phyloP scores from a whole-genome alignment of 2,797 vertebrate genomes.

The Pteropus rufus region DNA sequence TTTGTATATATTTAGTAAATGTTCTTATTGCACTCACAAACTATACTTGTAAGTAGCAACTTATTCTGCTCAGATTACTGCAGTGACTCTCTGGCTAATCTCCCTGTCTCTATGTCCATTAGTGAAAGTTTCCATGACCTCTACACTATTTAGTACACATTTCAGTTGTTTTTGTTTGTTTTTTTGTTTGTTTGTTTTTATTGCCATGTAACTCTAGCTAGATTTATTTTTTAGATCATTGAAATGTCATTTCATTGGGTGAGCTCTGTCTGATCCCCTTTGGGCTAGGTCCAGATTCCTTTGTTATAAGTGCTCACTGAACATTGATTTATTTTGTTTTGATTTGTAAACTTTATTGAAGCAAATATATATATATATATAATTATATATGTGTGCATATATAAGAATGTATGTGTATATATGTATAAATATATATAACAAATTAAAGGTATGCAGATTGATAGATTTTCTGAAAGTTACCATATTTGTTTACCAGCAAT shows the following conservation, averaged over 20 bases:
- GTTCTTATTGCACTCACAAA: background rate
- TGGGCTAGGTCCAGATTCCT: background rate
- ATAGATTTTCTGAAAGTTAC: background rate
- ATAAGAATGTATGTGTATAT: background rate
- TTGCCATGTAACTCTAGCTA: background rate
- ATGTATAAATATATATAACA: background rate
- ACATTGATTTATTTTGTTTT: background rate
- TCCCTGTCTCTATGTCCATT: background rate
- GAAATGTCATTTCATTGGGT: background rate
- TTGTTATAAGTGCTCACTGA: background rate
- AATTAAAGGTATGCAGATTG: background rate
- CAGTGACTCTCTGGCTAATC: background rate
- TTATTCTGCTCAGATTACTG: background rate
- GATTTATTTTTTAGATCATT: background rate
- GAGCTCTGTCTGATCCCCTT: background rate
- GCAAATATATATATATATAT: background rate
- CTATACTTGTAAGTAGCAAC: background rate
- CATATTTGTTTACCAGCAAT: background rate
- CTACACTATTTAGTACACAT: background rate
- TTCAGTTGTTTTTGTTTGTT: background rate
- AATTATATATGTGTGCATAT: background rate
- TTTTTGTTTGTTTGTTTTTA: background rate
- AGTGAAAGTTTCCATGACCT: background rate
- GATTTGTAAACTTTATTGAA: background rate
- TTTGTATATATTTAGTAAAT: background rate